Evolutionary conservation across 1,140 invertebrate genomes (phyloP).

Genomic region (Leucophenga varia): DNA sequence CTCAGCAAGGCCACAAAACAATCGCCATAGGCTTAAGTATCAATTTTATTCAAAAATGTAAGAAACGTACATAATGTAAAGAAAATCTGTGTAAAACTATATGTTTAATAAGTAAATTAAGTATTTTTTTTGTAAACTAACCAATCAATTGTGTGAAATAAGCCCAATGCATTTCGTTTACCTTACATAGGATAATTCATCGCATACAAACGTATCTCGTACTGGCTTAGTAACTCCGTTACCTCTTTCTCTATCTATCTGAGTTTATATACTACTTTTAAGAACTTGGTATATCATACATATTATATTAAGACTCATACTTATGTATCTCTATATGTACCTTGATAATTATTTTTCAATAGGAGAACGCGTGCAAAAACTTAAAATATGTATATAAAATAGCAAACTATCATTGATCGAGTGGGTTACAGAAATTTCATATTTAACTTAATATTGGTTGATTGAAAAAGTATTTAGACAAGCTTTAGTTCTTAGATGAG

Average conservation of each 20-base stretch:
- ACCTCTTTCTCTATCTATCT: slow-evolving; percentile 14
- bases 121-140: slow-evolving; percentile 32
- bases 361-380: slow-evolving; percentile 21
- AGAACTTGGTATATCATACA: slow-evolving; percentile 23
- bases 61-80: slow-evolving; percentile 25
- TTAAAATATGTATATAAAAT: too few species aligned
- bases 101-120: slow-evolving; percentile 14
- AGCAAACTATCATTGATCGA: too few species aligned
- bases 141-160: slow-evolving; percentile 12
- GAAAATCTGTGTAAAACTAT: slow-evolving; percentile 13
- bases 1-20: too few species aligned
- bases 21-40: too few species aligned
- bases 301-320: slow-evolving; percentile 20
- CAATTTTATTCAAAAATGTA: slow-evolving; percentile 21
- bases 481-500: slow-evolving; percentile 40
- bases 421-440: slow-evolving; percentile 11
- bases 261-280: slow-evolving; percentile 17
- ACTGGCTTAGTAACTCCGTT: slow-evolving; percentile 21
- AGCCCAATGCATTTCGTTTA: too few species aligned
- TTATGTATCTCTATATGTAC: slow-evolving; percentile 12
- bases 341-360: slow-evolving; percentile 25
- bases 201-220: slow-evolving; percentile 15
- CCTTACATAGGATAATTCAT: slow-evolving; percentile 13
- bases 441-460: slow-evolving; percentile 7
- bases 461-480: slow-evolving; percentile 20